Percentiles rank a stretch among this genome's conserved stretches.
Evolutionary conservation across 2,888 invertebrate species (phyloP).

Genomic region (Lasioglossum leucozonium): DNA sequence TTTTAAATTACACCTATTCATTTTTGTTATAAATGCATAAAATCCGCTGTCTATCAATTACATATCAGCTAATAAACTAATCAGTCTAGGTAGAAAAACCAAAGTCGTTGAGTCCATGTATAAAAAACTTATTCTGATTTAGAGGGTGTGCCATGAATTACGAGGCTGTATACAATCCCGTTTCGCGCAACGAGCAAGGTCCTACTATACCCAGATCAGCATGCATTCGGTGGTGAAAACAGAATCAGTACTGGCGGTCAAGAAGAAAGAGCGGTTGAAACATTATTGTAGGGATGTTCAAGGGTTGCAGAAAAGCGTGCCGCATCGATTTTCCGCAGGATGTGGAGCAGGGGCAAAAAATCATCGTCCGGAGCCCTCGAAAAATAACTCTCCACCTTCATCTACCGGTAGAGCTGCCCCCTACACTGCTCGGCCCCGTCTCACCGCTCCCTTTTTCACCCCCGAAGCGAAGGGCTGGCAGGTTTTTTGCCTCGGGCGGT

Average conservation of each 20-base stretch:
- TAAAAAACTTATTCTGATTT: background rate
- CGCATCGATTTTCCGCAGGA: slow-evolving; percentile 66
- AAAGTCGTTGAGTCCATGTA: background rate
- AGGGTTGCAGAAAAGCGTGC: slow-evolving; percentile 26
- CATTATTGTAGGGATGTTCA: slow-evolving; percentile 18
- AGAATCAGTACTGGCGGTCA: background rate
- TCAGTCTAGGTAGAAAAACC: background rate
- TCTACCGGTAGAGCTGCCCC: slow-evolving; percentile 72
- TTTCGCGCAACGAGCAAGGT: no score
- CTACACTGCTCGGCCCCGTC: slow-evolving; percentile 65
- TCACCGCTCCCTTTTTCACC: slow-evolving; percentile 65
- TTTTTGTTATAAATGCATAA: no score
- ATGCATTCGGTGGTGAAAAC: background rate
- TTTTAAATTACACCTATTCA: no score
- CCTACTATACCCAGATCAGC: background rate
- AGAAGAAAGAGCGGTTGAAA: background rate
- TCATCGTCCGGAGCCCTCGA: slow-evolving; percentile 75
- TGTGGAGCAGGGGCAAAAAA: slow-evolving; percentile 63
- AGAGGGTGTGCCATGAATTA: background rate
- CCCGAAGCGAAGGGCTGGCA: slow-evolving; percentile 72
- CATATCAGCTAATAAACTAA: no score
- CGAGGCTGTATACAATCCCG: background rate
- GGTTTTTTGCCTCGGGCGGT: slow-evolving; percentile 81
- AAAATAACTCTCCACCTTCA: slow-evolving; percentile 80
- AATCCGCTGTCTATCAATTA: no score